Evolutionary conservation across 2,797 vertebrate genomes (phyloP), one percentile per base, ranked within the genome.

Genomic region (Microchirus variegatus): DNA sequence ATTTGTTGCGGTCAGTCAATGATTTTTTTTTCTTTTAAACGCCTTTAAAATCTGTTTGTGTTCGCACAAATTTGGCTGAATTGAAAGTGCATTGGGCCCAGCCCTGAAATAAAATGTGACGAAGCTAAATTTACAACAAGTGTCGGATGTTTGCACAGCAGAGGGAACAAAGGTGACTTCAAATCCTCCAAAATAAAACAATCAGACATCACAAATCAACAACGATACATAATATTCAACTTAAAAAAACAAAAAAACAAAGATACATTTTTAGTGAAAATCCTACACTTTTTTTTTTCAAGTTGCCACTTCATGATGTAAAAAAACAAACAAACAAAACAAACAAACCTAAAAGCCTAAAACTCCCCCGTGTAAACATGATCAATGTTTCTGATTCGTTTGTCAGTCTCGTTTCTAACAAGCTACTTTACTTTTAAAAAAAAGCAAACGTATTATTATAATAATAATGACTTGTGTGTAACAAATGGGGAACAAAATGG

Each of bases 81-180:
- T 74, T 85, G 83, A 84, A 86, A 86, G 82, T 86, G 83, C 75
- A 59, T 76, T 70, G 87, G 87, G 86, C 87, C 85, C 88, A 87
- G 88, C 87, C 89, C 88, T 81, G 71, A 42, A 74, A 73, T 75
- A 44, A 75, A 73, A 78, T 73, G 82, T 64, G 68, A 83, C 66
- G 49, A 55, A 85, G 91, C 89, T 89, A 89, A 93, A 92, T 93
- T 87, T 78, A 91, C 90, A 93, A 22, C 85, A 5, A 77, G 83
- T 85, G 85, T 67, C 85, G 73, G 22, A 41, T 77, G 50, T 80
- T 10, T 41, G 67, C 52, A 64, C 43, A 72, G 75, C 58, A 41
- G 63, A 47, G 64, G 59, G 7, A 51, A 73, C 46, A 65, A 65
- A 68, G 55, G 59, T 47, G 58, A 82, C 62, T 67, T 75, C 38